phyloP scores from a whole-genome alignment of 1,140 invertebrate species.

The Tetramorium simillimum region DNA sequence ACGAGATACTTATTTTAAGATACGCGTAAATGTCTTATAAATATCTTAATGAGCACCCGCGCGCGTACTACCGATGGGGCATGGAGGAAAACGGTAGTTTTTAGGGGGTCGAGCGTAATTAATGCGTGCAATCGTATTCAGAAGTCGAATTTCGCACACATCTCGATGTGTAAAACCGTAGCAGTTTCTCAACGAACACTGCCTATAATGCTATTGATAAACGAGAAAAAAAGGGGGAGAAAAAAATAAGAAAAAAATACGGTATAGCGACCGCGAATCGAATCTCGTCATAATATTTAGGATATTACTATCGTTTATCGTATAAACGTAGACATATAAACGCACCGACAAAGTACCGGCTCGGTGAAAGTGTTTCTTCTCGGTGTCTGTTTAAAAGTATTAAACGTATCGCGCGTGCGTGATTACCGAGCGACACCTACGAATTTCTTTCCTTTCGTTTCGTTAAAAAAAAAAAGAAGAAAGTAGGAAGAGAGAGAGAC shows the following conservation, averaged over 20 bases:
- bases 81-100: slow-evolving; percentile 29
- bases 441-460: slow-evolving; percentile 64
- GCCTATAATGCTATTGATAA: slow-evolving; percentile 71
- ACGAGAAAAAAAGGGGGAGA: slow-evolving; percentile 14
- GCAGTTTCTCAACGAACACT: slow-evolving; percentile 76
- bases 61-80: slow-evolving; percentile 26
- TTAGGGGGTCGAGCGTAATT: slow-evolving; percentile 2
- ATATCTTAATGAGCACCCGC: slow-evolving; percentile 45
- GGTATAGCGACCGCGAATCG: slow-evolving; percentile 49
- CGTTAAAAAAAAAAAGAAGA: slow-evolving; percentile 41
- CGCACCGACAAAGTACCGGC: slow-evolving; percentile 9
- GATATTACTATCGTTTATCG: slow-evolving; percentile 55
- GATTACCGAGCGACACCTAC: slow-evolving; percentile 51
- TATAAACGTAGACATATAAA: slow-evolving; percentile 38
- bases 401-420: slow-evolving; percentile 41
- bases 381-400: slow-evolving; percentile 41
- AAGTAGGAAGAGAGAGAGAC: slow-evolving; percentile 7
- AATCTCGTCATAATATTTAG: slow-evolving; percentile 63
- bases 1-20: slow-evolving; percentile 58
- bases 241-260: slow-evolving; percentile 5
- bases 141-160: slow-evolving; percentile 39
- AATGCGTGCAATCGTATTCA: slow-evolving; percentile 40
- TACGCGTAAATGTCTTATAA: slow-evolving; percentile 57
- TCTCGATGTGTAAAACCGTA: slow-evolving; percentile 58
- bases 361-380: slow-evolving; percentile 32